These are phyloP conservation scores for Falcaria lacertinaria DNA, from an alignment of 2,888 invertebrate species.

Conservation along the genomic window DNA sequence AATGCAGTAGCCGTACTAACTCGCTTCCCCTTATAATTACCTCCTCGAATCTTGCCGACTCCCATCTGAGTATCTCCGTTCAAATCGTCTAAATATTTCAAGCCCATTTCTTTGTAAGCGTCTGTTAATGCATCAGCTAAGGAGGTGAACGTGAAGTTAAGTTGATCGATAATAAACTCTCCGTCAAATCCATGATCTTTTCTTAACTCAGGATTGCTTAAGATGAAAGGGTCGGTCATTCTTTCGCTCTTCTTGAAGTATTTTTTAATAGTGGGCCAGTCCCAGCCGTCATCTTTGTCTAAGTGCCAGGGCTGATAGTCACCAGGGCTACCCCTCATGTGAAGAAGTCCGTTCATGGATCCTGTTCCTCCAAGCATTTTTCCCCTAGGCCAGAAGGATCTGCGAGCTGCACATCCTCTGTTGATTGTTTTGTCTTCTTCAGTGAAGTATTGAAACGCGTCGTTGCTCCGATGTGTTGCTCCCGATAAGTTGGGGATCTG, in stretches of 20 bases:
- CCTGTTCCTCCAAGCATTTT: conserved; percentile 64
- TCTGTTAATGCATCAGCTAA: conserved; percentile 48
- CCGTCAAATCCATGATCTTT: conserved; percentile 71
- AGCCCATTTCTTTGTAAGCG: conserved; percentile 72
- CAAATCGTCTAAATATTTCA: conserved; percentile 59
- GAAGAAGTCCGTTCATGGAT: conserved; percentile 62
- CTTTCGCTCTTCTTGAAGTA: conserved; percentile 68
- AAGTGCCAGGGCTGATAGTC: conserved; percentile 62
- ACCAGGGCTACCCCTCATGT: conserved; percentile 58
- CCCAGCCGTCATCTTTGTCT: conserved; percentile 57
- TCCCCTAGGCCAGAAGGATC: conserved; percentile 67
- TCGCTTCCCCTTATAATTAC: conserved; percentile 68
- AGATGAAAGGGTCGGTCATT: conserved; percentile 56
- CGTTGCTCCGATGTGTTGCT: conserved; percentile 42
- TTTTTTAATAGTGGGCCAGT: conserved; percentile 54
- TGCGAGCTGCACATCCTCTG: conserved; percentile 37
- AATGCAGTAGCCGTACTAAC: conserved; percentile 79
- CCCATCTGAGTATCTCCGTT: conserved; percentile 73
- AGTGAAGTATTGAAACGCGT: conserved; percentile 58
- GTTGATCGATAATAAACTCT: conserved; percentile 69
- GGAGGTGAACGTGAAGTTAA: conserved; percentile 59
- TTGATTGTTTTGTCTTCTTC: conserved; percentile 51
- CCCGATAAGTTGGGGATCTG: conserved; percentile 63
- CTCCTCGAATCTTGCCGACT: conserved; percentile 74
- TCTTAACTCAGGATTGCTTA: conserved; percentile 48